Percentiles rank a stretch among this genome's conserved stretches.
These are phyloP conservation scores for Scomber scombrus DNA, from an alignment of 2,113 vertebrate species.

Conservation along the genomic window DNA sequence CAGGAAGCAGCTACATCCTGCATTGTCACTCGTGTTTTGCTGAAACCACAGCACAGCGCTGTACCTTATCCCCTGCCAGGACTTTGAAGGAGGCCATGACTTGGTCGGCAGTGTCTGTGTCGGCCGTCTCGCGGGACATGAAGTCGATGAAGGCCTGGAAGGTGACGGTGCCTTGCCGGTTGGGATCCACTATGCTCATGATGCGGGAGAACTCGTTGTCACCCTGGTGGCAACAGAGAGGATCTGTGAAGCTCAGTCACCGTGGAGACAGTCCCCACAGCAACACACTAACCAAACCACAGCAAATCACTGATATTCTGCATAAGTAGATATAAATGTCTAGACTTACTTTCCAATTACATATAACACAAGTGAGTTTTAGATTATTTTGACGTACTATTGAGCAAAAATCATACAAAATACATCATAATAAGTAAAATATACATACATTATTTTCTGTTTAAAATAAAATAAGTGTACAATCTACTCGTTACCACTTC, in stretches of 20 bases:
- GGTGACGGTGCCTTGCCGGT: slow-evolving; percentile 94
- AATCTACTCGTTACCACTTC: slow-evolving; percentile 31
- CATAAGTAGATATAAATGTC: background rate
- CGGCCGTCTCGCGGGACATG: slow-evolving; percentile 97
- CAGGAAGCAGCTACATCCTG: background rate
- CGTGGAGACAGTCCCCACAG: background rate
- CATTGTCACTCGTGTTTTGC: background rate
- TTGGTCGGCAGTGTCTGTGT: slow-evolving; percentile 98
- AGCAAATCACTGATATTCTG: background rate
- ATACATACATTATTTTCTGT: background rate
- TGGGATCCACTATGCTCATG: slow-evolving; percentile 99
- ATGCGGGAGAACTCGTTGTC: slow-evolving; percentile 98
- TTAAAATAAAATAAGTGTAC: slow-evolving; percentile 6
- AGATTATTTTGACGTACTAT: background rate
- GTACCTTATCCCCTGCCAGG: slow-evolving; percentile 97
- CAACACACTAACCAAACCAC: slow-evolving; percentile 3
- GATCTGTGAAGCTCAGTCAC: slow-evolving; percentile 6
- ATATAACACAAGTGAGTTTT: background rate
- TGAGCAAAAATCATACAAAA: background rate
- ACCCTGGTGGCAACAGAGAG: slow-evolving; percentile 84
- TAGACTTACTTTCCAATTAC: background rate
- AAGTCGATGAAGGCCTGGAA: slow-evolving; percentile 99
- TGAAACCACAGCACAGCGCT: background rate
- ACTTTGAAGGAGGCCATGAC: slow-evolving; percentile 99
- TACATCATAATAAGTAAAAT: background rate